These are phyloP conservation scores for Amblyopsis rosae DNA, from an alignment of 2,113 vertebrate genomes.

Conservation along the genomic window DNA sequence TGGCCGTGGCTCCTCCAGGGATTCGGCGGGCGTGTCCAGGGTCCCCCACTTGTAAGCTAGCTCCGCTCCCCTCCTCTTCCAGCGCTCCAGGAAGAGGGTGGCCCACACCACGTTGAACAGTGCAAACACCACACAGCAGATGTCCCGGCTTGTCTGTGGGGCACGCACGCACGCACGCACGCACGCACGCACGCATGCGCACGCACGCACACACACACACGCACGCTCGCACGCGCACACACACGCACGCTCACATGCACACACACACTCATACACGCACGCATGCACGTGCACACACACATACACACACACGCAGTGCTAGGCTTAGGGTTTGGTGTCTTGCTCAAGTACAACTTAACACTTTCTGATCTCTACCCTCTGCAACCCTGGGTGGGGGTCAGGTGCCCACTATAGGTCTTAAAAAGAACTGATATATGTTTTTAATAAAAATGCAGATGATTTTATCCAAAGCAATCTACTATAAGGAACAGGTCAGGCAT, in stretches of 20 bases:
- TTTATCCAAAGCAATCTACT: no score
- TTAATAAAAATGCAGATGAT: no score
- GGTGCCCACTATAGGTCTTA: no score
- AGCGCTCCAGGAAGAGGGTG: slow-evolving; percentile 94
- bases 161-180: background rate
- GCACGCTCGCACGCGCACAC: background rate
- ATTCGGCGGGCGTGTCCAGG: slow-evolving; percentile 85
- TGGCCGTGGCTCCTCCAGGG: slow-evolving; percentile 91
- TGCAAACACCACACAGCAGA: slow-evolving; percentile 95
- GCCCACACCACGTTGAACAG: slow-evolving; percentile 97
- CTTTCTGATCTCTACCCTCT: no score
- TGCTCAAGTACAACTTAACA: background rate
- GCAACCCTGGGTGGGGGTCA: no score
- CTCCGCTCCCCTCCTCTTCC: slow-evolving; percentile 93
- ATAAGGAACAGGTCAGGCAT: no score
- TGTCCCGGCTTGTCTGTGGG: slow-evolving; percentile 91
- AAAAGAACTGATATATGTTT: no score
- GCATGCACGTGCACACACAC: background rate
- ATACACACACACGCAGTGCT: background rate
- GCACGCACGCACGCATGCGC: background rate
- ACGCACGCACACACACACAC: background rate
- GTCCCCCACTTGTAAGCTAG: slow-evolving; percentile 98
- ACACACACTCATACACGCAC: no score
- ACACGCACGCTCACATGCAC: no score
- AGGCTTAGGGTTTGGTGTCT: no score